Conservation (phyloP, 2,113 vertebrate species). For the Circaetus cinerascens region DNA sequence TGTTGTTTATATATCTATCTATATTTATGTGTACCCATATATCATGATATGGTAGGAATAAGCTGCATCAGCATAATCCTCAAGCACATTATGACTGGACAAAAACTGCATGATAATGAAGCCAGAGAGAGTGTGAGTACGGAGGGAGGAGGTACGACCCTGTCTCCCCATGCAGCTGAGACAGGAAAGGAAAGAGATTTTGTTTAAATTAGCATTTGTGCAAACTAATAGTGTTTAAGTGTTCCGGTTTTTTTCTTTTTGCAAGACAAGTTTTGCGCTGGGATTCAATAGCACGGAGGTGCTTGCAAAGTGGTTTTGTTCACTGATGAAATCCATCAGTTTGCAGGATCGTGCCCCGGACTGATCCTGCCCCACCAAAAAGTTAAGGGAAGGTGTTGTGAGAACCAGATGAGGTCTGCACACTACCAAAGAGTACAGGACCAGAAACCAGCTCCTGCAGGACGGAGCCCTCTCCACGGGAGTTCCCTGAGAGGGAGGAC, state of each 20-base stretch:
- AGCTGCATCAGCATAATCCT: background rate
- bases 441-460: background rate
- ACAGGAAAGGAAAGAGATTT: background rate
- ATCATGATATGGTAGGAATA: background rate
- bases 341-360: background rate
- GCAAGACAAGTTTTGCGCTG: background rate
- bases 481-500: background rate
- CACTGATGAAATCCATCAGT: background rate
- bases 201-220: background rate
- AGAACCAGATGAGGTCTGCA: background rate
- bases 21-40: background rate
- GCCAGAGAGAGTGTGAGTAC: background rate
- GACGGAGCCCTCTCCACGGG: background rate
- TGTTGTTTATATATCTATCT: background rate
- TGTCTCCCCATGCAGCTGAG: background rate
- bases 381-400: background rate
- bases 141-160: background rate
- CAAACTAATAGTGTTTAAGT: background rate
- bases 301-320: background rate
- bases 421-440: accelerated
- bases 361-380: background rate
- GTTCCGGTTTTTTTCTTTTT: background rate
- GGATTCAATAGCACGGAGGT: background rate
- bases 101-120: background rate
- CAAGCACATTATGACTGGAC: background rate